Conservation (phyloP, 2,113 vertebrate species). For the Phylloscopus trochiloides region DNA sequence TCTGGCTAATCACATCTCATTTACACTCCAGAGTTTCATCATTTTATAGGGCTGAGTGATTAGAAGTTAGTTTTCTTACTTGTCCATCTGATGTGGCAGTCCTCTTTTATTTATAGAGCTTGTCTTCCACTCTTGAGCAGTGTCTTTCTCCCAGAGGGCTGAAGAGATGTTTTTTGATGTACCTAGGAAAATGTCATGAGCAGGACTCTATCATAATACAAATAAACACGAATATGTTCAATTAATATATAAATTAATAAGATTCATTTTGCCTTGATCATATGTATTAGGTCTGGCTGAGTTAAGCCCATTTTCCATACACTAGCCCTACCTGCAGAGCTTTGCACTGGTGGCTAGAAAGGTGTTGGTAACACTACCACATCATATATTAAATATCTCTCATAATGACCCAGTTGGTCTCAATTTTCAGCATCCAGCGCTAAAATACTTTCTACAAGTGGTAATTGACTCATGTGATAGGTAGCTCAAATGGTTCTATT, state of each 20-base stretch:
- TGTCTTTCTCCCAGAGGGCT: neutral
- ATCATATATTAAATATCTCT: neutral
- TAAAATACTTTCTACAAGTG: neutral
- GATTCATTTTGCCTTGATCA: neutral
- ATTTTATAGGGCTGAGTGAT: neutral
- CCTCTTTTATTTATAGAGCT: neutral
- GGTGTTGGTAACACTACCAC: neutral
- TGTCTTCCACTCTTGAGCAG: neutral
- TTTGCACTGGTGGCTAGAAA: neutral
- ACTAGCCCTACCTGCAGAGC: neutral
- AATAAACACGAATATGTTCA: neutral
- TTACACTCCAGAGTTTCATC: neutral
- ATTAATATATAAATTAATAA: neutral
- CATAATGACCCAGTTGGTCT: neutral
- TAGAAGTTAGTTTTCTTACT: neutral
- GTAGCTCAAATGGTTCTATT: neutral
- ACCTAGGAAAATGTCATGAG: neutral
- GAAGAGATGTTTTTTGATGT: neutral
- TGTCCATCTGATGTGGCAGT: neutral
- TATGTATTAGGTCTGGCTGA: neutral
- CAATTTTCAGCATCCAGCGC: neutral
- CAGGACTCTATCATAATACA: neutral
- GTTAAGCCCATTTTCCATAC: neutral
- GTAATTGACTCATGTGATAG: rapidly evolving
- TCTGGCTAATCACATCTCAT: neutral